Evolutionary conservation across 1,140 invertebrate genomes (phyloP), one percentile per base, ranked within the genome.

Genomic region (Varroa destructor): DNA sequence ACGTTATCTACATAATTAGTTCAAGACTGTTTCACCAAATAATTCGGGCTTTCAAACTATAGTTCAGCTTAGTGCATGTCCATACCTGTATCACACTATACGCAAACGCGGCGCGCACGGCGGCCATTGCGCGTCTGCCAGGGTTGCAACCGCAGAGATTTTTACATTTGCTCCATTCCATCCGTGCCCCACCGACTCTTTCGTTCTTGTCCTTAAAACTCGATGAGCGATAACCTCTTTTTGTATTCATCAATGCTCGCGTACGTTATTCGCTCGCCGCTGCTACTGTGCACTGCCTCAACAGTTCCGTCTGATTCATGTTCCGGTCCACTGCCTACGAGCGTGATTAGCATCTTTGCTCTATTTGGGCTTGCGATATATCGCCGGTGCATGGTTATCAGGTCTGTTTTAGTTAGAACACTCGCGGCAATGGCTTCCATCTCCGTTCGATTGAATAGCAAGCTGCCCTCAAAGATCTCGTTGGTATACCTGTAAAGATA

Each of bases 361-460:
- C 40, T 43, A 2, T 12, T 67, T 12, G 61, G 61, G 37, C 46
- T 67, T 12, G 46, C 40, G 40, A 67, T 40, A 40, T 67, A 67
- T 40, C 61, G 40, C 40, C 61, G 61, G 37, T 67, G 61, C 40
- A 67, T 12, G 12, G 61, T 67, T 12, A 67, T 40, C 1, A 67
- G 61, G 36, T 67, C 61, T 40, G 61, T 37, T 67, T 67, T 67
- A 2, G 61, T 67, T 10, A 67, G 61, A n/a, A 67, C 61, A 14
- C 46, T 46, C 12, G 61, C 61, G 2, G 40, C 46, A 46, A 67
- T 67, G 10, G 61, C 61, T 8, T 67, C 61, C 40, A 67, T 67
- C 61, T 67, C 61, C 2, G 61, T 67, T 2, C 61, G 61, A 46
- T 67, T 67, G 61, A 67, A 67, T 14, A 67, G 61, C 10, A 67